Evolutionary conservation across 2,113 vertebrate species (phyloP), one percentile per base, ranked within the genome.

Genomic region (Nannospalax galili): DNA sequence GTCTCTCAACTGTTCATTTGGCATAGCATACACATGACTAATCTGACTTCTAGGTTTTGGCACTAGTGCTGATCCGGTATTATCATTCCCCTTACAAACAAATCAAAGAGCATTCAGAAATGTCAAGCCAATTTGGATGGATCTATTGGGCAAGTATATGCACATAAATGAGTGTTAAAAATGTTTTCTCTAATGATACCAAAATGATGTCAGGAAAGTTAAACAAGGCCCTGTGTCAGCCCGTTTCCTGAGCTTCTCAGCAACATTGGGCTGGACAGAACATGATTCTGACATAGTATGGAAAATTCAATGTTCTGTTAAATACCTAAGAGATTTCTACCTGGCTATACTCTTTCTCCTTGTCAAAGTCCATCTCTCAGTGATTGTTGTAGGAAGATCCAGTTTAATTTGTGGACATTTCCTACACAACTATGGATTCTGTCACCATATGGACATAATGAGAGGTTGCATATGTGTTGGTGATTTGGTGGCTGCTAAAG

Each of bases 11-110:
- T 1, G 0, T 95, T 97, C 91, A 52, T 93, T 96, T 97, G 94
- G 92, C 91, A 89, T 89, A 92, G 64, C 45, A 86, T 87, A 70
- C 82, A 95, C 88, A 91, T 97, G 96, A 97, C 94, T 96, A 97
- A 96, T 94, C 69, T 97, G 91, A 97, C 96, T 92, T 97, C 95
- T 95, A 95, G 94, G 62, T 95, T 95, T 95, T 95, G 95, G 96
- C 95, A 92, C 79, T 72, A 56, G 42, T 94, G 69, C 69, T 95
- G 95, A 97, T 91, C 79, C 0, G 2, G 86, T 97, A 97, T 96
- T 97, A 91, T 88, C 48, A 7, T 97, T 94, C 58, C 75, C 75
- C 91, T 95, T 94, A 86, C 69, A 97, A 97, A 97, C 95, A 97
- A 97, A 95, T 96, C 94, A 97, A 95, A 95, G 91, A 95, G 79